These are phyloP conservation scores for Cantharis lateralis DNA, from an alignment of 2,888 invertebrate species.

Conservation along the genomic window DNA sequence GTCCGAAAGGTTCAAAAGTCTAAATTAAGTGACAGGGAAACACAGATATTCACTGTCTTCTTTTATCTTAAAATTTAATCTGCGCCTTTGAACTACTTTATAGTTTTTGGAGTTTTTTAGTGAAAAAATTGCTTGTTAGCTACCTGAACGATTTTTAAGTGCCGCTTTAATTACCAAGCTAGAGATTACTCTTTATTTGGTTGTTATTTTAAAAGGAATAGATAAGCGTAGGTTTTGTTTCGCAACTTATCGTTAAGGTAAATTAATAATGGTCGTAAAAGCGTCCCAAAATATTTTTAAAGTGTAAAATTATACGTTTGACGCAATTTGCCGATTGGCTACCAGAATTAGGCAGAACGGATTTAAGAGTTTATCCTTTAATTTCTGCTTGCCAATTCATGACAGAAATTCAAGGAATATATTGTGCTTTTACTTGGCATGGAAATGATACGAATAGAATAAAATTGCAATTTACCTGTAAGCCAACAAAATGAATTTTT, in stretches of 20 bases:
- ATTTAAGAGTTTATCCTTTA: not conserved
- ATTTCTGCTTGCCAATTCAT: not conserved
- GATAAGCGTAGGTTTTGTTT: not conserved
- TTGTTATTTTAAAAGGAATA: not conserved
- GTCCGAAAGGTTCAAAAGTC: constrained; percentile 3
- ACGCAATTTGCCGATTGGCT: not conserved
- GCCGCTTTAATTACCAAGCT: not conserved
- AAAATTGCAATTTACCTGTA: no score
- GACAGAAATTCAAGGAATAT: no score
- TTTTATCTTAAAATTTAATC: constrained; percentile 10
- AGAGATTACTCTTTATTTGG: not conserved
- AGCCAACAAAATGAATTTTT: no score
- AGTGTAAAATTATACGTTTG: not conserved
- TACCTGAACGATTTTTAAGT: constrained; percentile 3
- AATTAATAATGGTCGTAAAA: not conserved
- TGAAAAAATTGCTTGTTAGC: not conserved
- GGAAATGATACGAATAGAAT: no score
- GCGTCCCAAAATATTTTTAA: not conserved
- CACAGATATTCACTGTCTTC: constrained; percentile 11
- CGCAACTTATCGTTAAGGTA: not conserved
- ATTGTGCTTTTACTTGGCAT: no score
- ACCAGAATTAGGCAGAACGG: not conserved
- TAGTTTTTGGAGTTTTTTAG: not conserved
- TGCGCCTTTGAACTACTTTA: constrained; percentile 3
- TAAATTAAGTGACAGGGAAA: constrained; percentile 11